Conservation (phyloP, 2,113 vertebrate species). For the Hepsetus odoe region DNA sequence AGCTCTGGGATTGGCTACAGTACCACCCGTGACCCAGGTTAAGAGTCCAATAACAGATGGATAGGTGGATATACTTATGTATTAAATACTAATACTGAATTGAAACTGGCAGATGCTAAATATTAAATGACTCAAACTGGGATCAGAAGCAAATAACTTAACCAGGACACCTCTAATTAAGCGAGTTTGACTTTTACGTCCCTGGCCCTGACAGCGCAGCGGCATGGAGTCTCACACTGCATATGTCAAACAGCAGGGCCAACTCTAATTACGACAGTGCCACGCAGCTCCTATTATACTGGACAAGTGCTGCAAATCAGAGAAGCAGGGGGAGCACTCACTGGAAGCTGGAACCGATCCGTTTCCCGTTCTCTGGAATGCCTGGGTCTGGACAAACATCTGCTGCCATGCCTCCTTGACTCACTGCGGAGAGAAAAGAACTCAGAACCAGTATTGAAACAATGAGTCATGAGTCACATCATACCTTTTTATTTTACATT, state of each 20-base stretch:
- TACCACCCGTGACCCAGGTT: too few species aligned
- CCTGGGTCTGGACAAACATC: constrained; percentile 96
- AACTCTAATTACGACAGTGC: constrained; percentile 48
- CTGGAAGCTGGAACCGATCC: constrained; percentile 91
- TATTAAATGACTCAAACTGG: background rate
- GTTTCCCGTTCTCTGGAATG: constrained; percentile 90
- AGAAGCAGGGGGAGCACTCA: constrained; percentile 66
- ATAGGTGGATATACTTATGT: too few species aligned
- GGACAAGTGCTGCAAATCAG: constrained; percentile 33
- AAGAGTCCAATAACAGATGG: too few species aligned
- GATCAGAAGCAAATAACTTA: background rate
- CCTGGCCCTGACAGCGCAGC: constrained; percentile 57
- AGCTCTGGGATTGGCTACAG: too few species aligned
- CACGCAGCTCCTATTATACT: constrained; percentile 42
- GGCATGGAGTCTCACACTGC: constrained; percentile 43
- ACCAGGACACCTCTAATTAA: background rate
- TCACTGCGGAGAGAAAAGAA: constrained; percentile 74
- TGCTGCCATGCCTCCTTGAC: constrained; percentile 89
- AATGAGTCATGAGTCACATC: background rate
- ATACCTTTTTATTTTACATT: background rate
- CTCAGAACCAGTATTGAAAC: too few species aligned
- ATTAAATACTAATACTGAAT: too few species aligned
- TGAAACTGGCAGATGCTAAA: background rate
- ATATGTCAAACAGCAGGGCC: constrained; percentile 52
- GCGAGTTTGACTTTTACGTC: constrained; percentile 29